Base-by-base conservation (phyloP, 2,113 vertebrate species). In the Podarcis muralis region DNA sequence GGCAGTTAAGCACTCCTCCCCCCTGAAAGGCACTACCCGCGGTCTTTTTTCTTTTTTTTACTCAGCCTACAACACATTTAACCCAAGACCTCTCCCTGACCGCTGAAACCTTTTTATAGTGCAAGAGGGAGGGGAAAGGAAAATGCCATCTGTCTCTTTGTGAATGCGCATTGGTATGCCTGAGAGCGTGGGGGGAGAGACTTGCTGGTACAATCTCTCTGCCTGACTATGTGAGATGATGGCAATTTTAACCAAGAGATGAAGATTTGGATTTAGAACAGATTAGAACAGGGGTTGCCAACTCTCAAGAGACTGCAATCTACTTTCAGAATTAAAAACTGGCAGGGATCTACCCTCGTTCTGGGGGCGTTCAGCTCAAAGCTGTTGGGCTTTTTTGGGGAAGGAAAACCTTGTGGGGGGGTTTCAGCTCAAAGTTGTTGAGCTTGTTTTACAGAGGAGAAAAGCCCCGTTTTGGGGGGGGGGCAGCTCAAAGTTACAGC, bases 81-180 rank as follows among this genome's bases (percentile, higher is more conserved):
- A 94, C 89, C 92, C 88, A 68, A 35, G 88, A 87, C 84, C 87
- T 89, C 32, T 89, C 66, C 48, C 62, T 37, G 43, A 35, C 43
- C 79, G 9, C 68, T 43, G 11, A 35, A 69, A 30, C 48, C 48
- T 43, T 92, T 83, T 65, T 1, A 1, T n/a, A 87, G 89, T 86
- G 90, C 78, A 57, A 30, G 18, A 48, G 23, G 5, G 79, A 75
- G 84, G 65, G 88, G 88, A 32, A 40, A 85, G 69, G 35, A 16
- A 16, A 32, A 53, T 48, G 53, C 40, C 0, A 9, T 27, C 78
- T 87, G 85, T 76, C 81, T 75, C 75, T 84, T 88, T 0, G 0
- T 80, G 6, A 66, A 93, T 48, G 84, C 20, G 79, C 30, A 57
- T 53, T 84, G 68, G 25, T 1, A 8, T 1, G 6, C 12, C 57